Conservation (phyloP, 1,140 invertebrate genomes). For the Micrasema longulum region DNA sequence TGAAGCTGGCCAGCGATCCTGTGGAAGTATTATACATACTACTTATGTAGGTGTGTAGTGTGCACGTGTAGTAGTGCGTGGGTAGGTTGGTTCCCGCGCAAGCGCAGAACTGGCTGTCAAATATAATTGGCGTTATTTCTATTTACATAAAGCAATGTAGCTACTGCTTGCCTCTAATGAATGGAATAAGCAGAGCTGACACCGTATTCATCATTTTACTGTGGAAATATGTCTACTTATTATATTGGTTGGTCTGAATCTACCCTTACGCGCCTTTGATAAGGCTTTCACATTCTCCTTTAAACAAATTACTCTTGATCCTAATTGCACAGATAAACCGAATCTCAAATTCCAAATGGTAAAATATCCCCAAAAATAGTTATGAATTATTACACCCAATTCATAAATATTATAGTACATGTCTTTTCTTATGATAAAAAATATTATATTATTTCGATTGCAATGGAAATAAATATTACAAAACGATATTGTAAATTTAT, state of each 20-base stretch:
- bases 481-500: too few relatives aligned
- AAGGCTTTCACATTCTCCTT: neutral
- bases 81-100: constrained; percentile 19
- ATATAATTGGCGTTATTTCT: constrained; percentile 41
- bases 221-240: neutral
- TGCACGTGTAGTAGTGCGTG: constrained; percentile 35
- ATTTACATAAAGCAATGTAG: constrained; percentile 23
- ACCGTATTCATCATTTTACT: constrained; percentile 30
- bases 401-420: neutral
- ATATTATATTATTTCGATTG: too few relatives aligned
- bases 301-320: neutral
- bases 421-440: too few relatives aligned
- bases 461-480: too few relatives aligned
- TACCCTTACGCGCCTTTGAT: neutral
- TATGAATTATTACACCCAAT: neutral
- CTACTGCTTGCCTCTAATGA: constrained; percentile 15
- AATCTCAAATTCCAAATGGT: neutral
- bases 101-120: constrained; percentile 35
- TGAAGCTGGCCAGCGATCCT: constrained; percentile 2
- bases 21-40: too few relatives aligned
- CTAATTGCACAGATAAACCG: neutral
- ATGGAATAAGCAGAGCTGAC: constrained; percentile 4
- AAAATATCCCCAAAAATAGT: neutral
- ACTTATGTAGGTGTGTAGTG: too few relatives aligned
- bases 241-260: constrained; percentile 3